These are phyloP conservation scores for Globodera rostochiensis DNA, from an alignment of 1,140 invertebrate genomes.

Conservation along the genomic window DNA sequence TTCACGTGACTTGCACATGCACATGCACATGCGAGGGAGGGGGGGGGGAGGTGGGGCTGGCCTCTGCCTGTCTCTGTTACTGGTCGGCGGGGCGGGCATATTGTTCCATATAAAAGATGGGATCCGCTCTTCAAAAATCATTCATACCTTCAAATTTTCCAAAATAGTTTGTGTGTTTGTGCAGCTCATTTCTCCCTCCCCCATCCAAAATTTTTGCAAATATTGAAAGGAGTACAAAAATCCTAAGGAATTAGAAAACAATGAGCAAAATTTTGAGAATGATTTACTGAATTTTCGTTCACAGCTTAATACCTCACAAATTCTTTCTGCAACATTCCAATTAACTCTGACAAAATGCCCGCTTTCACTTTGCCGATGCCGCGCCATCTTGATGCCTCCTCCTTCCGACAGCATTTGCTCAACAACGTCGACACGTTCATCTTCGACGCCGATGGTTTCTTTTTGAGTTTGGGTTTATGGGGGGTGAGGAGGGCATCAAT, in stretches of 20 bases:
- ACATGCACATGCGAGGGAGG: no score
- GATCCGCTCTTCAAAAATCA: not conserved
- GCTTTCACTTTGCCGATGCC: conserved; percentile 6
- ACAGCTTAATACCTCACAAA: not conserved
- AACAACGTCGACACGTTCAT: conserved; percentile 62
- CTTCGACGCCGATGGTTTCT: conserved; percentile 62
- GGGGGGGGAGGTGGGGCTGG: not conserved
- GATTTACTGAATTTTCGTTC: not conserved
- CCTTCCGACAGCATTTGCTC: conserved; percentile 44
- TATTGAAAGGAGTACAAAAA: not conserved
- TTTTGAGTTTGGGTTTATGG: not conserved
- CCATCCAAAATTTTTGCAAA: not conserved
- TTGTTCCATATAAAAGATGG: not conserved
- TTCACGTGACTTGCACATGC: not conserved
- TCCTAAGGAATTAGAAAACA: not conserved
- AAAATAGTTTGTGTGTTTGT: not conserved
- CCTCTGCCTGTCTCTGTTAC: not conserved
- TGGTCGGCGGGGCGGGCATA: not conserved
- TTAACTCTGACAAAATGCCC: not conserved
- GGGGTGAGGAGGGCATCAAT: not conserved
- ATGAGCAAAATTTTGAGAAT: not conserved
- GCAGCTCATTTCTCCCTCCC: not conserved
- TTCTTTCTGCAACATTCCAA: not conserved
- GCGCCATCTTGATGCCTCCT: conserved; percentile 31
- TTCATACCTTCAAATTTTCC: not conserved